Percentiles rank a stretch among this genome's conserved stretches.
phyloP scores from a whole-genome alignment of 2,888 invertebrate species.

The Dynastes tityus region DNA sequence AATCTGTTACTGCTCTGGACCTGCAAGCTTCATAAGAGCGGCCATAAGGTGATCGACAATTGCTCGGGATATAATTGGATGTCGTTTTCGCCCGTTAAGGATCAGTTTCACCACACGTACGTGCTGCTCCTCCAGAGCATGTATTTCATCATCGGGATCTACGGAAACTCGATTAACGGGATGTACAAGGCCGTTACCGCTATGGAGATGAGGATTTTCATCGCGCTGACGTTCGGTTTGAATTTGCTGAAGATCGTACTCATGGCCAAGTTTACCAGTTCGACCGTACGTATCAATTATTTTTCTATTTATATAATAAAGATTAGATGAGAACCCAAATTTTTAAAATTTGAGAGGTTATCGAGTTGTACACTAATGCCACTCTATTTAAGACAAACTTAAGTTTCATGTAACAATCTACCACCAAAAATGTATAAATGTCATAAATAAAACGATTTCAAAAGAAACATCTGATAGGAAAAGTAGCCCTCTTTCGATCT shows the following conservation, averaged over 20 bases:
- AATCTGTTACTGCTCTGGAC: slow-evolving; percentile 44
- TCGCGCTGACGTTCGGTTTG: slow-evolving; percentile 19
- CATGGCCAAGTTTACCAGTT: slow-evolving; percentile 46
- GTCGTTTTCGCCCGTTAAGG: slow-evolving; percentile 3
- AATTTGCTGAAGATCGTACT: slow-evolving; percentile 35
- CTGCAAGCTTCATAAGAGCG: slow-evolving; percentile 26
- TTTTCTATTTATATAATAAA: neutral
- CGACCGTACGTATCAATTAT: slow-evolving; percentile 44
- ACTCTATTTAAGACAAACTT: too few species aligned
- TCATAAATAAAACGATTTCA: too few species aligned
- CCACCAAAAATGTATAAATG: too few species aligned
- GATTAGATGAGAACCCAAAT: too few species aligned
- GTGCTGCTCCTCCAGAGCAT: slow-evolving; percentile 29
- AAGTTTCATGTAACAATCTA: too few species aligned
- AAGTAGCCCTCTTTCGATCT: too few species aligned
- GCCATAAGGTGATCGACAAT: neutral
- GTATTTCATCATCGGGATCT: slow-evolving; percentile 31
- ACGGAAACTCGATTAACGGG: slow-evolving; percentile 38
- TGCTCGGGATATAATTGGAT: slow-evolving; percentile 46
- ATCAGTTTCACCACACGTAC: neutral
- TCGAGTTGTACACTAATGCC: too few species aligned
- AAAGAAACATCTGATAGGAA: too few species aligned
- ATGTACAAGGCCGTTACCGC: slow-evolving; percentile 1
- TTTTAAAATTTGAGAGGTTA: too few species aligned
- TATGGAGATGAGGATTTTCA: slow-evolving; percentile 29